Evolutionary conservation across 1,140 invertebrate genomes (phyloP).

Genomic region (Probaryconus sp.): DNA sequence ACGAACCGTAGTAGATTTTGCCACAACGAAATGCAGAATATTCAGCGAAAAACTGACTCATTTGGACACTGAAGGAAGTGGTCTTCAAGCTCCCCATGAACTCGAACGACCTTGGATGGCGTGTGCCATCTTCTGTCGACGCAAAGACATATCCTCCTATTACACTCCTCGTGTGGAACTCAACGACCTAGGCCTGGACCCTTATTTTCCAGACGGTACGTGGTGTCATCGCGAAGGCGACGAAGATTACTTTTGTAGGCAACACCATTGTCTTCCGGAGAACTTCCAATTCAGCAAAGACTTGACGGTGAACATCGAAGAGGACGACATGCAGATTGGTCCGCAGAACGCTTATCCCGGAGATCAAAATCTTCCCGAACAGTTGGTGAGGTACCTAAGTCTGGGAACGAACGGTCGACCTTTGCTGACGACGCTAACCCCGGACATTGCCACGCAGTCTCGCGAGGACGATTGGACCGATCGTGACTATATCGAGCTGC

Average conservation of each 20-base stretch:
- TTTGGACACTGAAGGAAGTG: conserved; percentile 81
- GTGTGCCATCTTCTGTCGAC: conserved; percentile 86
- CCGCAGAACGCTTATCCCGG: conserved; percentile 80
- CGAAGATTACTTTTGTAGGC: conserved; percentile 84
- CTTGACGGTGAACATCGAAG: conserved; percentile 54
- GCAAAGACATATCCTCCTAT: conserved; percentile 82
- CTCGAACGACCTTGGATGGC: conserved; percentile 85
- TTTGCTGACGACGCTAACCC: conserved; percentile 78
- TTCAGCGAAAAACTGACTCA: conserved; percentile 81
- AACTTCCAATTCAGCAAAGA: conserved; percentile 69
- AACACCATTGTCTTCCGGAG: conserved; percentile 86
- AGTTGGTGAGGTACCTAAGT: conserved; percentile 81
- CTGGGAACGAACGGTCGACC: conserved; percentile 80
- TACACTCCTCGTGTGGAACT: conserved; percentile 86
- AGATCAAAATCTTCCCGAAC: conserved; percentile 71
- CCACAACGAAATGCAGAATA: conserved; percentile 81
- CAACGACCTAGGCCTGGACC: conserved; percentile 84
- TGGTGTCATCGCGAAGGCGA: conserved; percentile 85
- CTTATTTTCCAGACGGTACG: conserved; percentile 89
- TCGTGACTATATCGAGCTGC: conserved; percentile 79
- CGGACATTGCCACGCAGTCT: conserved; percentile 63
- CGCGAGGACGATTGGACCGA: conserved; percentile 79
- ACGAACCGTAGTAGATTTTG: conserved; percentile 79
- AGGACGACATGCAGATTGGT: conserved; percentile 78
- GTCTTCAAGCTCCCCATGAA: conserved; percentile 85